Percentiles rank a stretch among this genome's conserved stretches.
Conservation (phyloP, 2,797 vertebrate genomes). For the Oryzias sinensis region DNA sequence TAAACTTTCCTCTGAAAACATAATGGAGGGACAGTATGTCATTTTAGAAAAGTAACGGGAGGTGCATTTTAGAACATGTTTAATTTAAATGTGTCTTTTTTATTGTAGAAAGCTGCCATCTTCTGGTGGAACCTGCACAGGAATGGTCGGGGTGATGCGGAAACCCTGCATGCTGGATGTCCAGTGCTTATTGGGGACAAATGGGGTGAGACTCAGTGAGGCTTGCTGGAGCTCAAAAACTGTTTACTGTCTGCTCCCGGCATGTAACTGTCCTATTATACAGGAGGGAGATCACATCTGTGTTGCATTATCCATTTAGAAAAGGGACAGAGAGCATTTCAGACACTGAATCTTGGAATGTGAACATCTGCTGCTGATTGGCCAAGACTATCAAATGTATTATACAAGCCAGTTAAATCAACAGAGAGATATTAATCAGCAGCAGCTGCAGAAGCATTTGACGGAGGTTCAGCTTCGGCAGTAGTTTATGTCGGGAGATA, state of each 20-base stretch:
- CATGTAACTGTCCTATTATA: not conserved
- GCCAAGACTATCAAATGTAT: constrained; percentile 25
- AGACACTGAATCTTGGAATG: constrained; percentile 33
- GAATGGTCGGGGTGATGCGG: constrained; percentile 83
- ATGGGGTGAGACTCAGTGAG: constrained; percentile 83
- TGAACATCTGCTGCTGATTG: constrained; percentile 56
- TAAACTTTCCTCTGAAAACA: not conserved
- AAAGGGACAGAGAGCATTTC: constrained; percentile 33
- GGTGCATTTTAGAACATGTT: too few species aligned
- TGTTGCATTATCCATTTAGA: constrained; percentile 44
- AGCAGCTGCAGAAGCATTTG: constrained; percentile 34
- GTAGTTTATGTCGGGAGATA: not conserved
- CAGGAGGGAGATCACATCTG: constrained; percentile 51
- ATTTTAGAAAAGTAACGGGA: not conserved
- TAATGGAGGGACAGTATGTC: not conserved
- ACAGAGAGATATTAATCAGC: constrained; percentile 34
- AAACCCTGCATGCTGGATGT: constrained; percentile 92
- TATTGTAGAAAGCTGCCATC: constrained; percentile 86
- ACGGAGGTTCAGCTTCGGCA: constrained; percentile 12
- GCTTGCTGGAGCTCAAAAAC: not conserved
- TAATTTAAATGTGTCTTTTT: not conserved
- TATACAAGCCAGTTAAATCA: constrained; percentile 29
- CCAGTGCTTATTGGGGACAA: constrained; percentile 91
- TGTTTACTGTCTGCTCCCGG: too few species aligned
- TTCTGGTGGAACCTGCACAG: constrained; percentile 97